Conservation (phyloP, 2,888 invertebrate genomes). For the Listrodromus nycthemerus region DNA sequence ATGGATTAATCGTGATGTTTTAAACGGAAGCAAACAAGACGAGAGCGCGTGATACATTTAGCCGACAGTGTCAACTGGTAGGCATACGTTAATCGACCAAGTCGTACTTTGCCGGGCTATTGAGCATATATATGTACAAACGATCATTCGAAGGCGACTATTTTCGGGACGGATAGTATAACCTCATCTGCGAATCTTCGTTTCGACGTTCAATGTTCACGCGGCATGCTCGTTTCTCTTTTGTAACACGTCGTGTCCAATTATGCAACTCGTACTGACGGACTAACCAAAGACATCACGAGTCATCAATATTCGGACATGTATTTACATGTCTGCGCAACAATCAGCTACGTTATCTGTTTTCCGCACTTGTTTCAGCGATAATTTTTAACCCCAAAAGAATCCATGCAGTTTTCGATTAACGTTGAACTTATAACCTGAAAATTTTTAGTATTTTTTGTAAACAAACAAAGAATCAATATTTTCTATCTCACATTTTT, state of each 20-base stretch:
- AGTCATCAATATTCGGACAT: constrained; percentile 18
- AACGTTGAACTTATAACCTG: background rate
- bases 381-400: background rate
- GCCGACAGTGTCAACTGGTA: background rate
- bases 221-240: constrained; percentile 40
- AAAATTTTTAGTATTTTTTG: background rate
- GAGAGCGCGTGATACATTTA: constrained; percentile 28
- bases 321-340: constrained; percentile 10
- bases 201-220: constrained; percentile 30
- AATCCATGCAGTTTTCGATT: background rate
- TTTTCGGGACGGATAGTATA: constrained; percentile 26
- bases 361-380: background rate
- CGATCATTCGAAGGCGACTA: constrained; percentile 22
- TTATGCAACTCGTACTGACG: constrained; percentile 51
- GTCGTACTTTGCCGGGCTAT: background rate
- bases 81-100: constrained; percentile 1
- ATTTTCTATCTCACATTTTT: background rate
- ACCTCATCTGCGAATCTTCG: constrained; percentile 17
- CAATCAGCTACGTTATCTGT: background rate
- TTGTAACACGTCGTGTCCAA: constrained; percentile 47
- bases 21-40: constrained; percentile 11
- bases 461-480: background rate
- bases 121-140: background rate
- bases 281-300: background rate
- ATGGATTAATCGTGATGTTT: background rate